These are phyloP conservation scores for Latheticus oryzae DNA, from an alignment of 2,888 invertebrate species.

Conservation along the genomic window DNA sequence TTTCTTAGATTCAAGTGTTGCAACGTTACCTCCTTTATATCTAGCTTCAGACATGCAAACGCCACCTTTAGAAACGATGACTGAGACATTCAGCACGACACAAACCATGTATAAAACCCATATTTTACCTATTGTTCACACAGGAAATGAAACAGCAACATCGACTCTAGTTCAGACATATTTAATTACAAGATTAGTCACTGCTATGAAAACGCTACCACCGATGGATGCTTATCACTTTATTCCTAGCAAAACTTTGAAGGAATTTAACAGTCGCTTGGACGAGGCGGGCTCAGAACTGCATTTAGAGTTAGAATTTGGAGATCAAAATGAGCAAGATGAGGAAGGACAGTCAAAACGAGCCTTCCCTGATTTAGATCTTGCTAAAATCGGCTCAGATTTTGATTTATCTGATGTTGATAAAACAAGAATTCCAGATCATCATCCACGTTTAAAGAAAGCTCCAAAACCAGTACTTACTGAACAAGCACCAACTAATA, in stretches of 20 bases:
- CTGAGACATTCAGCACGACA: slow-evolving; percentile 92
- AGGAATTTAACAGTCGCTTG: slow-evolving; percentile 88
- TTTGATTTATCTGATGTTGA: slow-evolving; percentile 79
- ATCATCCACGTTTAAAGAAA: slow-evolving; percentile 67
- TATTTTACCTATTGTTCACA: slow-evolving; percentile 83
- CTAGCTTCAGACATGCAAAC: slow-evolving; percentile 83
- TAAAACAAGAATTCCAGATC: slow-evolving; percentile 71
- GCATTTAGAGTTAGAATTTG: slow-evolving; percentile 87
- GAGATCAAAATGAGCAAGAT: slow-evolving; percentile 79
- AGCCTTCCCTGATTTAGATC: slow-evolving; percentile 76
- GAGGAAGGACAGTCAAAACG: slow-evolving; percentile 66
- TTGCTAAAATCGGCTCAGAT: slow-evolving; percentile 79
- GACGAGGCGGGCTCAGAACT: slow-evolving; percentile 91
- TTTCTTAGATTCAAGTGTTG: slow-evolving; percentile 81
- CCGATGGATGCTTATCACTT: slow-evolving; percentile 90
- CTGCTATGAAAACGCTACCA: slow-evolving; percentile 90
- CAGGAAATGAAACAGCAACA: slow-evolving; percentile 78
- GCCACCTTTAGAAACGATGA: slow-evolving; percentile 87
- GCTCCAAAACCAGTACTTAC: slow-evolving; percentile 53
- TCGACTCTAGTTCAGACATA: slow-evolving; percentile 91
- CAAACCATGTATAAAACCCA: slow-evolving; percentile 90
- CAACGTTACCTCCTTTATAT: slow-evolving; percentile 84
- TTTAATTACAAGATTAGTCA: slow-evolving; percentile 86
- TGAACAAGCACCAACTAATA: slow-evolving; percentile 66
- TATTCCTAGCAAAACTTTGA: slow-evolving; percentile 85